These are phyloP conservation scores for Felis chaus DNA, from an alignment of 2,113 vertebrate genomes.

Conservation along the genomic window DNA sequence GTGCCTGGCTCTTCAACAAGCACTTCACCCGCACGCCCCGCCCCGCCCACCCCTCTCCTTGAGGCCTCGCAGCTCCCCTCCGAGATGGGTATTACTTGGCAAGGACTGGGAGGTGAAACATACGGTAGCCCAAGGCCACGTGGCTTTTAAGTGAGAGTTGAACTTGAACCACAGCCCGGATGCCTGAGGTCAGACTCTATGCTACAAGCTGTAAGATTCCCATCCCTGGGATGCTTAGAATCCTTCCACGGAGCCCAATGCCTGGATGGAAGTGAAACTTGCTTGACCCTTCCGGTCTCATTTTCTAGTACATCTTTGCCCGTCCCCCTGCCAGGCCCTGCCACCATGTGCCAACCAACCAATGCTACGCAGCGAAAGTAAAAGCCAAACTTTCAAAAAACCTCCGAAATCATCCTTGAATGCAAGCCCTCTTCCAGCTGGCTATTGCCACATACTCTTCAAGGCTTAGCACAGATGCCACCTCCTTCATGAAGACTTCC, in stretches of 20 bases:
- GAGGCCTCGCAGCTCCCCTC: neutral
- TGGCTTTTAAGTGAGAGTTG: neutral
- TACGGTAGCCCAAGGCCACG: neutral
- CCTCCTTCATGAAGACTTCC: neutral
- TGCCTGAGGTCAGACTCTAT: neutral
- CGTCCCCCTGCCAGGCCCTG: rapidly evolving
- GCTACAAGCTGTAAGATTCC: neutral
- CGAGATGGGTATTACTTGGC: neutral
- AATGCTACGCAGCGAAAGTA: neutral
- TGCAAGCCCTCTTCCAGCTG: neutral
- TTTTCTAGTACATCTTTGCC: neutral
- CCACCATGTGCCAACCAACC: neutral
- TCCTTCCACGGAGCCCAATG: neutral
- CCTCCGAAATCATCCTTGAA: neutral
- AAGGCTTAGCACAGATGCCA: neutral
- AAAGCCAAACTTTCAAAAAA: neutral
- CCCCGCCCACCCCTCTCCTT: no score
- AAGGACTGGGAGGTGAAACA: neutral
- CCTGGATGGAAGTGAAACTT: neutral
- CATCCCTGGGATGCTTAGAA: neutral
- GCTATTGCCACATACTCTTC: neutral
- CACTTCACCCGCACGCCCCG: rapidly evolving
- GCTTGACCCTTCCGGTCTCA: neutral
- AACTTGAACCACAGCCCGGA: neutral
- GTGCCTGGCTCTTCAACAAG: neutral